These are phyloP conservation scores for Spinibarbus caldwelli DNA, from an alignment of 2,797 vertebrate species.

Conservation along the genomic window DNA sequence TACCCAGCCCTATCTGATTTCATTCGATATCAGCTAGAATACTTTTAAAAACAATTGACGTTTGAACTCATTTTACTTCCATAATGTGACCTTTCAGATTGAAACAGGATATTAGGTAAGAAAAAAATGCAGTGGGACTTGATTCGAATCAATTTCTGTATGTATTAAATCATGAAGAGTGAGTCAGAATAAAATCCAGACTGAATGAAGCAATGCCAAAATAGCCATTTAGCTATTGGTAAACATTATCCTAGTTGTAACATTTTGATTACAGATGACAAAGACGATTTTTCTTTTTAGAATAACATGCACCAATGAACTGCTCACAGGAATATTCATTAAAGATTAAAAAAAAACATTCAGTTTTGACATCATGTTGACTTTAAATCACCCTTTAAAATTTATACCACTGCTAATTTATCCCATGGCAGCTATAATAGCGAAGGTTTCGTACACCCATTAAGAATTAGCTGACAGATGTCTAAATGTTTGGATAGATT, in stretches of 20 bases:
- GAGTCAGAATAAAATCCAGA: constrained; percentile 1
- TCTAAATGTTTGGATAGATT: constrained; percentile 57
- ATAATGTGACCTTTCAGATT: neutral
- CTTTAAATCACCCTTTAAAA: constrained; percentile 57
- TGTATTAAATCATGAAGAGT: neutral
- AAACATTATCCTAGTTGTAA: neutral
- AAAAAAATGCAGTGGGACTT: neutral
- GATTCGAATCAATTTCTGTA: neutral
- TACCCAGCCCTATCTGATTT: neutral
- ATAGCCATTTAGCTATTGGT: neutral
- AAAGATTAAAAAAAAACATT: neutral
- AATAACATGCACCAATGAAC: neutral
- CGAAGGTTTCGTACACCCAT: constrained; percentile 35
- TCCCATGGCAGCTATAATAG: constrained; percentile 42
- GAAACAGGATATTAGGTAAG: neutral
- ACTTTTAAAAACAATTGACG: neutral
- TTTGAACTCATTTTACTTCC: neutral
- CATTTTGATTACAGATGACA: constrained; percentile 1
- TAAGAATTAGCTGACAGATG: constrained; percentile 44
- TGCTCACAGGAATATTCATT: neutral
- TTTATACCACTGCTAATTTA: constrained; percentile 53
- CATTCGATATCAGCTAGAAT: neutral
- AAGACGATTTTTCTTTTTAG: neutral
- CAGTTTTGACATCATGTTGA: constrained; percentile 13
- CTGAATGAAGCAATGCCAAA: neutral